These are phyloP conservation scores for Rotaria macrura DNA, from an alignment of 2,888 invertebrate species.

Conservation along the genomic window DNA sequence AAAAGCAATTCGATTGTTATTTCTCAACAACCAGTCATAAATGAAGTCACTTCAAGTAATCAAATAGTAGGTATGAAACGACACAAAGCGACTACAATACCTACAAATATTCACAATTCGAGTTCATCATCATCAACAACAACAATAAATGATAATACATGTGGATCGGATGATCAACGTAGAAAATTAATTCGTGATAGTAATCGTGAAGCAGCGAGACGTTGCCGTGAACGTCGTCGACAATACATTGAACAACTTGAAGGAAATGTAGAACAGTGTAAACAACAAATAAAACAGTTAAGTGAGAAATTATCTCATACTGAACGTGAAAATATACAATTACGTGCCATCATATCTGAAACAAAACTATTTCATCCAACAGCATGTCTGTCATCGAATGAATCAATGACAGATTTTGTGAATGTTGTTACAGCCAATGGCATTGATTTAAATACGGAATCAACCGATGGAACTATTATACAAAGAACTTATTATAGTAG, in stretches of 20 bases:
- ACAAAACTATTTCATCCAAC: background rate
- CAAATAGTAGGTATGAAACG: background rate
- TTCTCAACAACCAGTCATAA: background rate
- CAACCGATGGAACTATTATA: background rate
- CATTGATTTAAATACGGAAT: background rate
- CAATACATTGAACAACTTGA: background rate
- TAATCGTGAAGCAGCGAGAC: constrained; percentile 16
- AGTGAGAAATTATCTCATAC: background rate
- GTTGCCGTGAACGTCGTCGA: constrained; percentile 20
- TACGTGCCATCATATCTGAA: background rate
- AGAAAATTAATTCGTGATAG: background rate
- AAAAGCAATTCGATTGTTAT: background rate
- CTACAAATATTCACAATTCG: background rate
- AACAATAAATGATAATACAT: background rate
- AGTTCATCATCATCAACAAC: background rate
- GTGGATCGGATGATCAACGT: background rate
- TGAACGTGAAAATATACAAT: background rate
- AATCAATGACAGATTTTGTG: background rate
- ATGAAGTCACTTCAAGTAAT: background rate
- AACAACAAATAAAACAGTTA: background rate
- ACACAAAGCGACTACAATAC: background rate
- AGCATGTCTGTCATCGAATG: background rate
- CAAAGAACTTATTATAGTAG: background rate
- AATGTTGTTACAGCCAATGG: background rate
- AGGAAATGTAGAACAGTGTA: background rate